A percentile compares a stretch with the other conserved stretches of the same genome.
phyloP scores from a whole-genome alignment of 1,140 invertebrate species.

The Aphelenchoides fujianensis region DNA sequence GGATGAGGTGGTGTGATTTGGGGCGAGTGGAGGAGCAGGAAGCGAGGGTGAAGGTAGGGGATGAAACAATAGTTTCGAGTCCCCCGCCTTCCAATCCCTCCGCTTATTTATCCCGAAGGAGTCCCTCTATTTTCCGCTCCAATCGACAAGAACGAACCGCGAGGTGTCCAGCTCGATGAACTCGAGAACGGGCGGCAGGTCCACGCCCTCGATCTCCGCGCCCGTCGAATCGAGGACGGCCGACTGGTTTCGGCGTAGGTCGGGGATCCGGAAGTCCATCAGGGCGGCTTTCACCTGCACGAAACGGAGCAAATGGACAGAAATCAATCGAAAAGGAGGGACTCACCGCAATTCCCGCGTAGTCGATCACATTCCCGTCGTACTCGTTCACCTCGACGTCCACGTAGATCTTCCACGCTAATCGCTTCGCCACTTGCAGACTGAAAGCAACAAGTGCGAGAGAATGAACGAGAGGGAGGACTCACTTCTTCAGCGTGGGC shows the following conservation, averaged over 20 bases:
- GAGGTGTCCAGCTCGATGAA: conserved; percentile 1
- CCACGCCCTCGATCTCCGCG: conserved; percentile 15
- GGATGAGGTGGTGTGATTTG: no score
- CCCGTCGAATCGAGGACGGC: not conserved
- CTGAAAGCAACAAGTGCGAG: conserved; percentile 14
- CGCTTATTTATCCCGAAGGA: no score
- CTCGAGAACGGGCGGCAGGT: conserved; percentile 8
- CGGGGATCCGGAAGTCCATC: conserved; percentile 4
- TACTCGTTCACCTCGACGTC: conserved; percentile 16
- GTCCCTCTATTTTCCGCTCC: no score
- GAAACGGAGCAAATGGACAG: not conserved
- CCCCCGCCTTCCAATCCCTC: no score
- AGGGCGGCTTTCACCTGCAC: conserved; percentile 22
- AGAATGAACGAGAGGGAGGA: not conserved
- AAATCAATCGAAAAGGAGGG: not conserved
- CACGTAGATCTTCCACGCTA: conserved; percentile 18
- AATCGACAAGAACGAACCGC: no score
- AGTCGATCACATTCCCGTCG: conserved; percentile 19
- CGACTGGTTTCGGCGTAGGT: not conserved
- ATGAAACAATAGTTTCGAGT: no score
- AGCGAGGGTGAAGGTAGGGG: no score
- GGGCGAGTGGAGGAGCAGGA: no score
- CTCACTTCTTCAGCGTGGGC: conserved; percentile 9
- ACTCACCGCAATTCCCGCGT: conserved; percentile 15
- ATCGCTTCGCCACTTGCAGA: not conserved